These are phyloP conservation scores for Gibbula magus DNA, from an alignment of 2,888 invertebrate genomes.

Conservation along the genomic window DNA sequence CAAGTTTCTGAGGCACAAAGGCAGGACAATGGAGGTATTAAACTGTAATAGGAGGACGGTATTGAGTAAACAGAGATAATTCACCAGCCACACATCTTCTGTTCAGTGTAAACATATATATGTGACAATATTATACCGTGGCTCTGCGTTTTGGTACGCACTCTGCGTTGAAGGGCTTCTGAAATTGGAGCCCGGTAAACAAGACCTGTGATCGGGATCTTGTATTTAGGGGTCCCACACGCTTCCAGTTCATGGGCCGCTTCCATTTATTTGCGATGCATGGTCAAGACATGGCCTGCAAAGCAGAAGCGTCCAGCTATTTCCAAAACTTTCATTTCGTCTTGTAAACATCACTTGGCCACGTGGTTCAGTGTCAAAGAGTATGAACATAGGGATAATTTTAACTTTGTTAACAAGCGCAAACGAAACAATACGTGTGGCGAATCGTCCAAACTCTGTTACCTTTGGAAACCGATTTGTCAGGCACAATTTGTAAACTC, in stretches of 20 bases:
- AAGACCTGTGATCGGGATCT: background rate
- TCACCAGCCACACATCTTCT: background rate
- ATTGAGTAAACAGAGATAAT: background rate
- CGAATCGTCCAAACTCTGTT: background rate
- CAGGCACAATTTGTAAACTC: background rate
- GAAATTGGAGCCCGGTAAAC: background rate
- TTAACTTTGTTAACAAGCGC: constrained; percentile 21
- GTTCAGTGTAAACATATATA: constrained; percentile 23
- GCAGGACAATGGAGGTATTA: constrained; percentile 15
- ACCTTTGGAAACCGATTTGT: constrained; percentile 1
- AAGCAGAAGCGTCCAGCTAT: constrained; percentile 6
- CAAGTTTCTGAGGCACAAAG: background rate
- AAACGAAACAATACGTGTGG: background rate
- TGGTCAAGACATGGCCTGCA: background rate
- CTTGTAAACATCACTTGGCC: background rate
- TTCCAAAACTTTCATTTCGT: constrained; percentile 19
- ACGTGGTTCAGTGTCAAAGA: background rate
- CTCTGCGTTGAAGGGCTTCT: background rate
- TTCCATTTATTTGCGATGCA: background rate
- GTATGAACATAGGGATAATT: background rate
- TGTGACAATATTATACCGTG: constrained; percentile 18
- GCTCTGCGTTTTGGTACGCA: background rate
- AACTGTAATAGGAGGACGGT: background rate
- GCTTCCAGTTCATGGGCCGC: background rate
- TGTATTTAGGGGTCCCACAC: background rate